A percentile compares a stretch with the other conserved stretches of the same genome.
Evolutionary conservation across 2,888 invertebrate species (phyloP).

Genomic region (Agonopterix alstromeriana): DNA sequence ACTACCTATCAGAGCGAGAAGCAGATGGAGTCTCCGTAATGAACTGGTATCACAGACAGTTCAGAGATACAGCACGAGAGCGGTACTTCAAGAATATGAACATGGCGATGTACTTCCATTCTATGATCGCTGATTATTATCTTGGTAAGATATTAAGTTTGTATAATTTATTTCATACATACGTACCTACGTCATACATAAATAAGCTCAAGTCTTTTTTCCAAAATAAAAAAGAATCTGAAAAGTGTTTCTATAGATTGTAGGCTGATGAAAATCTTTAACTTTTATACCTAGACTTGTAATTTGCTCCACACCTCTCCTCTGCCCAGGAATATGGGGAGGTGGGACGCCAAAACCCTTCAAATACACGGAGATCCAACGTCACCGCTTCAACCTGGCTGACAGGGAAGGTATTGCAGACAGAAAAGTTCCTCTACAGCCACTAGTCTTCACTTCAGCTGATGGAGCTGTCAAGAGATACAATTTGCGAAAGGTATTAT

Average conservation of each 20-base stretch:
- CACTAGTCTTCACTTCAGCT: conserved; percentile 92
- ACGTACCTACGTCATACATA: neutral
- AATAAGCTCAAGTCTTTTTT: no score
- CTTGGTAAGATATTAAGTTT: conserved; percentile 75
- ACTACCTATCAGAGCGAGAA: conserved; percentile 96
- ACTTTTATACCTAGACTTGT: neutral
- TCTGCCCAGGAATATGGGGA: conserved; percentile 86
- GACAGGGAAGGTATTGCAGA: conserved; percentile 94
- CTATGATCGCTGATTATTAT: conserved; percentile 98
- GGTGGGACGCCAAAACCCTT: conserved; percentile 96
- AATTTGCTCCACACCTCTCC: neutral
- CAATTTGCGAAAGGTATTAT: conserved; percentile 95
- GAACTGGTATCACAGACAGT: conserved; percentile 99
- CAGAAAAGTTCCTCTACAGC: conserved; percentile 96
- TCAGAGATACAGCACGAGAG: conserved; percentile 94
- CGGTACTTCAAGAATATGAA: conserved; percentile 98
- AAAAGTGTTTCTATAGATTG: no score
- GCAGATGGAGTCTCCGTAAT: conserved; percentile 98
- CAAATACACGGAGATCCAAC: conserved; percentile 97
- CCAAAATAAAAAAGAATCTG: no score
- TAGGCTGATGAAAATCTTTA: neutral
- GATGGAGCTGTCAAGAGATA: conserved; percentile 93
- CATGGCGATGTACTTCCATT: conserved; percentile 97
- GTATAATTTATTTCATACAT: neutral
- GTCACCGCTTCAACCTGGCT: conserved; percentile 91